Base-by-base conservation (phyloP, 2,888 invertebrate genomes). In the Xestia ashworthii region DNA sequence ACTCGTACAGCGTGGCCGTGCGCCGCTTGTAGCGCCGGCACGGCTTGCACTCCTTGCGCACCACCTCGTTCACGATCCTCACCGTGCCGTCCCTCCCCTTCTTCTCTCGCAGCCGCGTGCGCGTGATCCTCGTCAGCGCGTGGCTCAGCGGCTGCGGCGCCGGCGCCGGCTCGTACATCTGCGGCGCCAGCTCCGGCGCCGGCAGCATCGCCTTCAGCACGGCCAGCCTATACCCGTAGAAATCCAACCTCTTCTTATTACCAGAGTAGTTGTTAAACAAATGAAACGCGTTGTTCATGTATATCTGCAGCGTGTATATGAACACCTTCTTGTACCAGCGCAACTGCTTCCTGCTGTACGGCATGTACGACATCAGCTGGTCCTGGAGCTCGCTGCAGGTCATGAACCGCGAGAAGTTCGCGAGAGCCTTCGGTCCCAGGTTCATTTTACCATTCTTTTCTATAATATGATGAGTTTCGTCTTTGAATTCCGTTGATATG, bases 401-500 rank as follows among this genome's bases (percentile, higher is more conserved):
- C 84, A 82, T 84, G 55, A 60, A 71, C n/a, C 82, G 67, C 4
- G 62, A 64, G 55, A 75, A 84, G 44, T 77, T 70, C 6, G n/a
- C 22, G 16, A 84, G 74, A 55, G 78, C 76, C 62, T 44, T 62
- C 14, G 80, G 82, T 64, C 46, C 77, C 4, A n/a, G 14, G 1
- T 0, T 25, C 32, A 76, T 4, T 12, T 5, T 38, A 22, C 73
- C 76, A n/a, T 55, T 55, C 14, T 38, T 70, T 25, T 72, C 55
- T 14, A 46, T 11, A 25, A 44, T 19, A 66, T 58, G 25, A 12
- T 66, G 8, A 14, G 71, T 58, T 22, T 74, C 25, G 46, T 77
- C 5, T 22, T 77, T 72, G n/a, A 62, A 74, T 71, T 83, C 84
- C 38, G 81, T 83, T 12, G 78, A 69, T 53, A 83, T 74, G 64